Evolutionary conservation across 2,113 vertebrate genomes (phyloP), one percentile per base, ranked within the genome.

Genomic region (Trichomycterus rosablanca): DNA sequence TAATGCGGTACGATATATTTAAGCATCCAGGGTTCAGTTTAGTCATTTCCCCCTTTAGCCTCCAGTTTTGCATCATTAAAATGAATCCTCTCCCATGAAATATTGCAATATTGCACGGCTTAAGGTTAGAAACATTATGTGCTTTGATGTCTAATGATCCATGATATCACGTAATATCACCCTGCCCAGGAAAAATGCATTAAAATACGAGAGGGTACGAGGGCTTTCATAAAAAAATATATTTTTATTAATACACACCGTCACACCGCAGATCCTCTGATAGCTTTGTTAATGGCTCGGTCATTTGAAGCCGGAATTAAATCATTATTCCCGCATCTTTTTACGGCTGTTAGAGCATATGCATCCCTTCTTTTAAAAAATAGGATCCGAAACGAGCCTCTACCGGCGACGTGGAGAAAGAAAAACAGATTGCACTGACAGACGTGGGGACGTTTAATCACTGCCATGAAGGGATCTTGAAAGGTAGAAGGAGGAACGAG

Each of bases 101-200:
- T 68, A 65, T 45, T 49, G 55, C 60, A 69, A 72, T 62, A 67
- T 67, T 66, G 61, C 45, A 51, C 56, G 49, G 66, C 52, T 48
- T 69, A 59, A 70, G 60, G 67, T 71, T 71, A 65, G 64, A 68
- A 62, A 71, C 45, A 64, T 42, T 68, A 52, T 71, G 71, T 71
- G 61, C 64, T 65, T 71, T 73, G 64, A 67, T 71, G 71, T 68
- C 64, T 73, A 71, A 70, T 68, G 59, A 72, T 58, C 63, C 55
- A 51, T 68, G 67, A 67, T 68, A 55, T 43, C 55, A 46, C 39
- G 26, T 67, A 68, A 68, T 64, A 68, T 67, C 22, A 60, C 40
- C 59, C 60, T 45, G 54, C 70, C 37, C 62, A 66, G 44, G 7
- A 43, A 68, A n/a, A 55, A 72, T 45, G 44, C 58, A 66, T 71